A percentile compares a stretch with the other conserved stretches of the same genome.
These are phyloP conservation scores for Dynastes hyllus DNA, from an alignment of 2,888 invertebrate genomes.

Conservation along the genomic window DNA sequence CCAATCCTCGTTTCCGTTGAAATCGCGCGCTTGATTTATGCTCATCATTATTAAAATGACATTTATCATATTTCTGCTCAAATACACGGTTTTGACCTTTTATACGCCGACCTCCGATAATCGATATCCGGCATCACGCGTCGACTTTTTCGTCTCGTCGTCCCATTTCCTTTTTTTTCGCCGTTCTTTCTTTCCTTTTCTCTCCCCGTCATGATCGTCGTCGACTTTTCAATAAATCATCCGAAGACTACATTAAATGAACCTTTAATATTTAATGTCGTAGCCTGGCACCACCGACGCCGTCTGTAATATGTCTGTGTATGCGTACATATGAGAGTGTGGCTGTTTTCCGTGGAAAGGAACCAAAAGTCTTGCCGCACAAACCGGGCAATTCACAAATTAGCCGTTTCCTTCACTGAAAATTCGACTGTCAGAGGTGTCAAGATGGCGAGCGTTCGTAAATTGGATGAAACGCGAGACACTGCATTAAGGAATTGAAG, in stretches of 20 bases:
- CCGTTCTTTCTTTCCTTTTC: background rate
- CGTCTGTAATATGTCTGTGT: background rate
- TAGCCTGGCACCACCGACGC: conserved; percentile 4
- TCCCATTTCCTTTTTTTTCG: conserved; percentile 13
- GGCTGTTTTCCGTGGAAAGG: background rate
- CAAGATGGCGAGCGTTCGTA: conserved; percentile 6
- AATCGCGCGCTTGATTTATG: conserved; percentile 7
- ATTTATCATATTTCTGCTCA: conserved; percentile 37
- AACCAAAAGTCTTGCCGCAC: background rate
- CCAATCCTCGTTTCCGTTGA: background rate
- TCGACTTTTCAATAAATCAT: conserved; percentile 45
- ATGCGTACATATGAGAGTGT: background rate
- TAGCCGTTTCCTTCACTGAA: background rate
- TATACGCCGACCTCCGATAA: conserved; percentile 18
- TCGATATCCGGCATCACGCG: conserved; percentile 24
- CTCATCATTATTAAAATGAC: conserved; percentile 40
- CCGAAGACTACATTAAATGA: conserved; percentile 28
- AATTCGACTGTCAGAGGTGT: conserved; percentile 28
- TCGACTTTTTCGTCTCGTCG: conserved; percentile 17
- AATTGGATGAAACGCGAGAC: background rate
- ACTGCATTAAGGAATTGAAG: conserved; percentile 21
- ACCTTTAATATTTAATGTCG: conserved; percentile 41
- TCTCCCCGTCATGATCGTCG: background rate
- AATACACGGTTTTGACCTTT: conserved; percentile 28
- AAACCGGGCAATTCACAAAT: background rate